Base-by-base conservation (phyloP, 2,113 vertebrate species). In the Poecile atricapillus region DNA sequence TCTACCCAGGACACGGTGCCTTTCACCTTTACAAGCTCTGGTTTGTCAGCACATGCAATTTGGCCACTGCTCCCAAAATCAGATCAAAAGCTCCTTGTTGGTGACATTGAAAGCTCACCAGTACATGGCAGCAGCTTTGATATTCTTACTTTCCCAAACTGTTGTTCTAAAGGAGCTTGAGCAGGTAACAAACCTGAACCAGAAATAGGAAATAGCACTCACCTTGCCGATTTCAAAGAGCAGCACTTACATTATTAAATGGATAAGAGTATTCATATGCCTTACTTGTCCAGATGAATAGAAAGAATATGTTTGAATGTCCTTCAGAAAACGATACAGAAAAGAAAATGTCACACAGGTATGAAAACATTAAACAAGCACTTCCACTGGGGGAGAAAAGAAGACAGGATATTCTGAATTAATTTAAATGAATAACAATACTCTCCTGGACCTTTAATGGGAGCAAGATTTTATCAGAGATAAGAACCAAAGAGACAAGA, bases 301-400 rank as follows among this genome's bases (percentile, higher is more conserved):
- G 58, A 92, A 88, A 17, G 8, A 83, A 47, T 37, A 30, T n/a
- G 49, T 90, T 70, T 94, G 50, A 90, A 93, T 1, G 5, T 53
- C 86, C 39, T 93, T 92, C 71, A 93, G 92, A 92, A 82, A 25
- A 63, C 14, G n/a, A 62, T 15, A 88, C 7, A 86, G 31, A 83
- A 94, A 79, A 90, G 75, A 65, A 87, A 70, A 50, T 63, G 76
- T 89, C 89, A 63, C 27, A 75, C 52, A 87, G 44, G 76, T 70
- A 71, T 67, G 56, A 67, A 83, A 94, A 94, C 60, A 71, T 94
- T 89, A 90, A 92, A 84, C 60, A 94, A 53, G 62, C 11, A 88
- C 35, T 85, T 78, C 25, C 62, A 76, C 14, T 14, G 13, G 6
- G 12, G 28, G 17, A 24, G 7, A 35, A 59, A 47, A 65, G 37